These are phyloP conservation scores for Ia io DNA, from an alignment of 2,113 vertebrate genomes.

Conservation along the genomic window DNA sequence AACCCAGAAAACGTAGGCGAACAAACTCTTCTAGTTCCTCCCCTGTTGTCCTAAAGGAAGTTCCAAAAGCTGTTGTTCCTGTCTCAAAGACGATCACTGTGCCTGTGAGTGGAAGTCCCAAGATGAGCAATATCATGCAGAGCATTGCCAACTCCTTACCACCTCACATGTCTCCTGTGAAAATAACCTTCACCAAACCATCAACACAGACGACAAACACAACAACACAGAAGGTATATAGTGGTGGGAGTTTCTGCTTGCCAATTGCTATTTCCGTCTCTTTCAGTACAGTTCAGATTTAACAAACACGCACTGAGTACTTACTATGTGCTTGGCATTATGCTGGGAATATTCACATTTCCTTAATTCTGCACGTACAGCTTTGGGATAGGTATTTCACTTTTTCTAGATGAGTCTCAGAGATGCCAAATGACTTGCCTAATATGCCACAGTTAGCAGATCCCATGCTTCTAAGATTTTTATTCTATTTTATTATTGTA, in stretches of 20 bases:
- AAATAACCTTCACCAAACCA: constrained; percentile 99
- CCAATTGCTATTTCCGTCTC: background rate
- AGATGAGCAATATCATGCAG: constrained; percentile 99
- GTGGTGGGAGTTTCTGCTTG: constrained; percentile 43
- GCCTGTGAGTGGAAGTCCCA: constrained; percentile 94
- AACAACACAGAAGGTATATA: constrained; percentile 95
- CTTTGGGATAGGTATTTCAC: constrained; percentile 35
- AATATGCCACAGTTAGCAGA: background rate
- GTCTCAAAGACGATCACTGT: constrained; percentile 94
- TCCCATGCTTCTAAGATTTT: constrained; percentile 33
- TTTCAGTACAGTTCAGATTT: background rate
- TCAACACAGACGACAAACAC: constrained; percentile 96
- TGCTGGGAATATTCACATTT: constrained; percentile 38
- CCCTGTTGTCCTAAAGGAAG: constrained; percentile 95
- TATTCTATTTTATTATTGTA: constrained; percentile 17
- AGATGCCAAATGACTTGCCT: background rate
- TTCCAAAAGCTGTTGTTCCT: constrained; percentile 89
- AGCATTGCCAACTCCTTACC: constrained; percentile 98
- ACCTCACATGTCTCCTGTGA: constrained; percentile 98
- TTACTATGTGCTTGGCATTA: constrained; percentile 65
- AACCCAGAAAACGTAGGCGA: constrained; percentile 95
- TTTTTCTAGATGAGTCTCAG: constrained; percentile 32
- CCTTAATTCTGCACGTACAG: constrained; percentile 30
- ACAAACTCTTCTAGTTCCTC: constrained; percentile 97
- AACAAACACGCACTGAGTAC: background rate